A percentile compares a stretch with the other conserved stretches of the same genome.
Evolutionary conservation across 2,113 vertebrate species (phyloP).

Genomic region (Centropus unirufus): DNA sequence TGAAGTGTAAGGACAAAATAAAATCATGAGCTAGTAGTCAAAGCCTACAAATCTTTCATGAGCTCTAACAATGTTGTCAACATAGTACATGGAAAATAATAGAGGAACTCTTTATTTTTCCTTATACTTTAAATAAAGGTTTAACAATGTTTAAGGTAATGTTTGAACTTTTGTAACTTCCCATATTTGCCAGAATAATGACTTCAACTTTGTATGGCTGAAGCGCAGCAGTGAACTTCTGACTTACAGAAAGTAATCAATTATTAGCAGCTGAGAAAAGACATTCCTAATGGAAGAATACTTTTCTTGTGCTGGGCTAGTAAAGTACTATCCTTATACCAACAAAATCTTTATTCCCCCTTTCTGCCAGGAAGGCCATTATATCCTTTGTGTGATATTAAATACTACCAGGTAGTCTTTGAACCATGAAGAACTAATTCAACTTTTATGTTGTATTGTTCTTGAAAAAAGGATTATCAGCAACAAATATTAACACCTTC

Average conservation of each 20-base stretch:
- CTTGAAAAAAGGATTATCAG: background rate
- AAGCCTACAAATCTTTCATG: background rate
- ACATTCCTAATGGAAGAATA: background rate
- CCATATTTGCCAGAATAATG: background rate
- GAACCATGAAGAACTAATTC: conserved; percentile 1
- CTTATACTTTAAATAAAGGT: background rate
- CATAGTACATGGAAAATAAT: background rate
- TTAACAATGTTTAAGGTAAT: background rate
- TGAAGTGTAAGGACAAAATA: background rate
- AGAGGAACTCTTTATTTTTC: background rate
- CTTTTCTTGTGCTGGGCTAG: background rate
- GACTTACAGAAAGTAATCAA: background rate
- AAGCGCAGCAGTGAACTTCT: background rate
- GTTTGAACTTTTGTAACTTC: background rate
- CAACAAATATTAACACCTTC: background rate
- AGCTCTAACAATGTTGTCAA: background rate
- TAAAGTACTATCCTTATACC: background rate
- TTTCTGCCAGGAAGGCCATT: background rate
- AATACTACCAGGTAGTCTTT: background rate
- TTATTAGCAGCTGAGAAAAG: background rate
- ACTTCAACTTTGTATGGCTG: background rate
- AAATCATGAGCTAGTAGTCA: background rate
- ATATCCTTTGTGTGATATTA: background rate
- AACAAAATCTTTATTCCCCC: background rate
- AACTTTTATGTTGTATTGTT: background rate